These are phyloP conservation scores for Chinchilla lanigera DNA, from an alignment of 2,113 vertebrate species.

Conservation along the genomic window DNA sequence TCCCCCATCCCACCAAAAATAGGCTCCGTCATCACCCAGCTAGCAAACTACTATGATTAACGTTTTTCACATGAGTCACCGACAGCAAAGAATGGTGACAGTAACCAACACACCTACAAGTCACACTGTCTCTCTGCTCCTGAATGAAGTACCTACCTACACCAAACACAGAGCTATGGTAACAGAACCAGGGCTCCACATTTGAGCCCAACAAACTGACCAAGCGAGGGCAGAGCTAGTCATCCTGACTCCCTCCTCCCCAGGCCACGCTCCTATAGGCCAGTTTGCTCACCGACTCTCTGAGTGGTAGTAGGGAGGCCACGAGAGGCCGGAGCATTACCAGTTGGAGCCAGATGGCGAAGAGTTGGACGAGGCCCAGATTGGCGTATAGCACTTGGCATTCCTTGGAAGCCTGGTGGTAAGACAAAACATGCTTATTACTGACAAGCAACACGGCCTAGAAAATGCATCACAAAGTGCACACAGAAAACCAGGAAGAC, in stretches of 20 bases:
- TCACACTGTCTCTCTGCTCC: background rate
- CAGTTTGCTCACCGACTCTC: conserved; percentile 90
- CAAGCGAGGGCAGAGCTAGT: conserved; percentile 32
- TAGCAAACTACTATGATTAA: background rate
- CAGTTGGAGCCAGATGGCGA: conserved; percentile 92
- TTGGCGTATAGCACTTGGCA: conserved; percentile 95
- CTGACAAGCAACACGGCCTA: background rate
- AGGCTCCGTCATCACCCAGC: background rate
- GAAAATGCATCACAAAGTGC: rapidly evolving
- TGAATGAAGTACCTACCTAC: conserved; percentile 24
- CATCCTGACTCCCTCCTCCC: conserved; percentile 73
- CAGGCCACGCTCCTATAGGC: conserved; percentile 56
- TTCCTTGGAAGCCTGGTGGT: conserved; percentile 93
- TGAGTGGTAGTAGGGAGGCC: conserved; percentile 91
- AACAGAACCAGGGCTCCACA: conserved; percentile 29
- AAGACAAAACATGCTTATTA: background rate
- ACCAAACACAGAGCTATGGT: conserved; percentile 29
- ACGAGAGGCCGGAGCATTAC: conserved; percentile 91
- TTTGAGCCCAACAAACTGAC: conserved; percentile 48
- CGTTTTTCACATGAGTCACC: background rate
- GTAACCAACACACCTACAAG: background rate
- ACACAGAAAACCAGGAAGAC: background rate
- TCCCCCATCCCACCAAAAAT: background rate
- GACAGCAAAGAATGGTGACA: background rate
- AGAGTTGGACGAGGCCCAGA: conserved; percentile 94